Conservation (phyloP, 2,113 vertebrate genomes). For the Saccopteryx bilineata region DNA sequence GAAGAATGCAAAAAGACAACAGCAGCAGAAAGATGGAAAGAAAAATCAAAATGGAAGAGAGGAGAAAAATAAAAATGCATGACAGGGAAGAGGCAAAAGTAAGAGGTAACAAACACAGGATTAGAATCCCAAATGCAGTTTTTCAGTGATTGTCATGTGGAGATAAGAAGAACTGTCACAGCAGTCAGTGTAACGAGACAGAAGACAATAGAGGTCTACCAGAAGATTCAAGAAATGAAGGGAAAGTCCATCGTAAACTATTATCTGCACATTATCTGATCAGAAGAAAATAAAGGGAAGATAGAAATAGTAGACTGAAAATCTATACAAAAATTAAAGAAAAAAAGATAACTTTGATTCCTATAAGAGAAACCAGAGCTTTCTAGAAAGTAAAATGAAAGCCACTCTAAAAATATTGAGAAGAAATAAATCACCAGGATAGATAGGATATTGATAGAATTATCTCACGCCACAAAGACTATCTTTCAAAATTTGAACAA, state of each 20-base stretch:
- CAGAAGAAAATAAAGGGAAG: not conserved
- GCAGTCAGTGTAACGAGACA: no score
- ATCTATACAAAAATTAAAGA: not conserved
- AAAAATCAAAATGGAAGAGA: not conserved
- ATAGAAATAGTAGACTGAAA: not conserved
- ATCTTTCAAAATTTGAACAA: not conserved
- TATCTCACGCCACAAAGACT: not conserved
- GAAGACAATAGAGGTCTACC: no score
- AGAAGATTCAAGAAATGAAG: not conserved
- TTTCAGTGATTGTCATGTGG: not conserved
- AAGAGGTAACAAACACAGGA: not conserved
- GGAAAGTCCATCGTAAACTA: not conserved
- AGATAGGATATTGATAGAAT: not conserved
- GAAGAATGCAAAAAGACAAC: not conserved
- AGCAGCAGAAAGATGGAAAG: not conserved
- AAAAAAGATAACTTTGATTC: not conserved
- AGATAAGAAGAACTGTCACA: not conserved
- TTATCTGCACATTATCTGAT: not conserved
- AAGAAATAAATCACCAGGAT: not conserved
- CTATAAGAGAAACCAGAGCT: not conserved
- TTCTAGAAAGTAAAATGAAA: not conserved
- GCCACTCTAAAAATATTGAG: not conserved
- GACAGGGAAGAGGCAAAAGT: no score
- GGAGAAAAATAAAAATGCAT: not conserved
- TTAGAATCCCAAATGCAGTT: not conserved